Evolutionary conservation across 1,140 invertebrate genomes (phyloP).

Genomic region (Drosophila repletoides): DNA sequence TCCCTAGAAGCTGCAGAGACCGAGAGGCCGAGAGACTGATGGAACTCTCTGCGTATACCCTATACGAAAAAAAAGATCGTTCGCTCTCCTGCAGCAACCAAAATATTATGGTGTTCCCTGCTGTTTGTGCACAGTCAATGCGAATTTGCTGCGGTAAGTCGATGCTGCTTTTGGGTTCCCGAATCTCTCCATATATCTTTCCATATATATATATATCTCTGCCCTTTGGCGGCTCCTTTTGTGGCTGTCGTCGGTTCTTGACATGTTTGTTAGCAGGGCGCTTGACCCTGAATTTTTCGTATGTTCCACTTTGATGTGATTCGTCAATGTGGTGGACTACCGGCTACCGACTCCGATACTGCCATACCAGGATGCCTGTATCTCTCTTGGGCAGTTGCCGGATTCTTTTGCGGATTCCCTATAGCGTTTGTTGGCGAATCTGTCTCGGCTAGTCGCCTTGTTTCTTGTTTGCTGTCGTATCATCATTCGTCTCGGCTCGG

Average conservation of each 20-base stretch:
- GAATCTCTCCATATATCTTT: neutral
- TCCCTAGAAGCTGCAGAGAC: constrained; percentile 48
- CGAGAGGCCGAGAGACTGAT: no score
- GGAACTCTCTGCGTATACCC: no score
- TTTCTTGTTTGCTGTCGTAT: constrained; percentile 26
- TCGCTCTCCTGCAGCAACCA: constrained; percentile 52
- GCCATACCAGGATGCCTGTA: neutral
- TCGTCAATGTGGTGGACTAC: constrained; percentile 81
- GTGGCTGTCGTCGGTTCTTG: constrained; percentile 64
- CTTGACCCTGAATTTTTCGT: constrained; percentile 60
- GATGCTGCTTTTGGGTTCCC: constrained; percentile 58
- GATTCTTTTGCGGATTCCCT: constrained; percentile 57
- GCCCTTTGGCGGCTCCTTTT: constrained; percentile 53
- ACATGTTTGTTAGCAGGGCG: constrained; percentile 72
- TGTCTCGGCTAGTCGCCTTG: constrained; percentile 23
- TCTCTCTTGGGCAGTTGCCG: neutral
- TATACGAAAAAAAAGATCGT: no score
- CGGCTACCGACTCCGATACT: constrained; percentile 60
- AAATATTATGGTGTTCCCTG: constrained; percentile 81
- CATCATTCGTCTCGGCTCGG: constrained; percentile 42
- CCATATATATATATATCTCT: no score
- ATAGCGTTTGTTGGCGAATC: constrained; percentile 78
- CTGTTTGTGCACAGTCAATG: constrained; percentile 67
- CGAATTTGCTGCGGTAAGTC: constrained; percentile 78
- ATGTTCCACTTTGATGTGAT: constrained; percentile 81